Evolutionary conservation across 2,797 vertebrate genomes (phyloP), one percentile per base, ranked within the genome.

Genomic region (Sebastes flavidus): DNA sequence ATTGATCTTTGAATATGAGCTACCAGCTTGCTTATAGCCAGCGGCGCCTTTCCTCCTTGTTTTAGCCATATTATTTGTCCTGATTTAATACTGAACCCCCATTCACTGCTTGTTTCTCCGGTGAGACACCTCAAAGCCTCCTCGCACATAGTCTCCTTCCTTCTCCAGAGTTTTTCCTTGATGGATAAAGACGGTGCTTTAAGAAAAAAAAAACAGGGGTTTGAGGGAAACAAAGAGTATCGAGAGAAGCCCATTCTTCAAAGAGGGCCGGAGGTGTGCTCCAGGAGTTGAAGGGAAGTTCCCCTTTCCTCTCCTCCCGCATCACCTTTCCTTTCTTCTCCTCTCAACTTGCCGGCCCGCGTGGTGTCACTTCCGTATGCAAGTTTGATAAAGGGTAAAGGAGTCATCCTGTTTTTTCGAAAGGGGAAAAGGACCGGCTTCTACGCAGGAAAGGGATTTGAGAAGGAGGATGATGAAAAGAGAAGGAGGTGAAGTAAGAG

Each of bases 371-470:
- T 81, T 86, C 83, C 55, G 72, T 83, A 80, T 90, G 79, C 65
- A 89, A 82, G 86, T 90, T 91, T 92, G 77, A 88, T 90, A 86
- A 91, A 90, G 77, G 81, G 76, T 84, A 85, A 87, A 89, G 65
- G 66, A 85, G 84, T 87, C 83, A 77, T 88, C 72, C 62, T 52
- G 72, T 68, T 69, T 68, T 72, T 83, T 16, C 4, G 3, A 42
- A 27, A 65, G 10, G 9, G 22, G 62, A 16, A 30, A 42, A 16
- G 61, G 32, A 38, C 46, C 11, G 75, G 58, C 42, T 80, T 72
- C 49, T 8, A 27, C 36, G 49, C 66, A 83, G 87, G 82, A 83
- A 87, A 74, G 67, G 58, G 66, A 75, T 75, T 83, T 71, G 46
- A 61, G 42, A 52, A 56, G 24, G 74, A 68, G 11, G 62, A 65